Base-by-base conservation (phyloP, 2,888 invertebrate genomes). In the Dolomedes plantarius region DNA sequence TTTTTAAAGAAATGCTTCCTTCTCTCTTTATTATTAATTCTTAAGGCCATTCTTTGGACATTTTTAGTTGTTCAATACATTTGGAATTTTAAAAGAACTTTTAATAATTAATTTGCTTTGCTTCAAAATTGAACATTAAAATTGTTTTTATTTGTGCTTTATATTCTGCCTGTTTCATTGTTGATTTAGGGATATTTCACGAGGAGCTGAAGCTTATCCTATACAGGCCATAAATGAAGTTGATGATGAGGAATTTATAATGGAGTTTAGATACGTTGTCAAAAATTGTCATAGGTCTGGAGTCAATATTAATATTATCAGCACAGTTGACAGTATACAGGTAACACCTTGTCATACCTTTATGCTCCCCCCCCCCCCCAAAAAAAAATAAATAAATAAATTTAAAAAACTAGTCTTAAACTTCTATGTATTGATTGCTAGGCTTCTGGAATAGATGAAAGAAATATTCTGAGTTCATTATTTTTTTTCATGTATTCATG, bases 181-280 rank as follows among this genome's bases (percentile, higher is more conserved):
- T n/a, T n/a, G 65, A 11, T 88, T 32, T 89, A 97, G 97, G 90
- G 98, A 98, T 91, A 95, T 97, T 89, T 95, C 97, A 0, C 94
- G 94, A 89, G 97, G 97, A 0, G 94, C 95, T 89, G 98, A 98
- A 92, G 91, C 91, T 78, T 94, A 94, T 91, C 96, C 97, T 1
- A 94, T 98, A 87, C 94, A 95, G 88, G 95, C 95, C 87, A 93
- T 95, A 5, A 93, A 93, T 89, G 95, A 95, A 90, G 93, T 93
- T n/a, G 93, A 95, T 88, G 93, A 95, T 88, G 95, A 96, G 91
- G 93, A 94, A 90, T 93, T 93, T 88, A 93, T 93, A 88, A 96
- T 95, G 0, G 95, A 95, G 92, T 96, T 95, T 91, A 92, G 94
- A 13, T 96, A 96, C 91, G 94, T 96, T 69, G 94, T 94, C 29